Evolutionary conservation across 2,797 vertebrate species (phyloP).

Genomic region (Neopelma chrysocephalum): DNA sequence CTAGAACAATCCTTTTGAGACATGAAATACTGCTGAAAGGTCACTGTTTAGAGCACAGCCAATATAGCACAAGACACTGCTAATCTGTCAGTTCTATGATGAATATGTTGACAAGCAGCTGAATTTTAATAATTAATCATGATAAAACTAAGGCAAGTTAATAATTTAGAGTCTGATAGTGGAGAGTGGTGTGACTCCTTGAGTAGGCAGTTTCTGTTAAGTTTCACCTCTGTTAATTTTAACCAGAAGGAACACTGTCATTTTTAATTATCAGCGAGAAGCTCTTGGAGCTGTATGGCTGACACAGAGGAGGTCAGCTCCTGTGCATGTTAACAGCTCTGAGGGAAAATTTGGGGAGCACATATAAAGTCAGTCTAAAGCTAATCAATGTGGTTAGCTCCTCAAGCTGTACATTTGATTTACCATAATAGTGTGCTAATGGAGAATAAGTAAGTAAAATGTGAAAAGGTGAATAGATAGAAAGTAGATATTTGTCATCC

Average conservation of each 20-base stretch:
- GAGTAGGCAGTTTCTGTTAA: slow-evolving; percentile 51
- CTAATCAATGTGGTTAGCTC: neutral
- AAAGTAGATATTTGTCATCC: neutral
- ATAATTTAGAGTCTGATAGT: slow-evolving; percentile 64
- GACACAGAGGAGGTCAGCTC: slow-evolving; percentile 4
- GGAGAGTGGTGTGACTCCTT: slow-evolving; percentile 47
- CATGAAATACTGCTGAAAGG: slow-evolving; percentile 60
- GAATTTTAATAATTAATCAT: slow-evolving; percentile 77
- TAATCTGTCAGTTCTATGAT: slow-evolving; percentile 55
- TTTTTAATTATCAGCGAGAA: slow-evolving; percentile 40
- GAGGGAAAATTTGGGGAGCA: neutral
- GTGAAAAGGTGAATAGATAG: neutral
- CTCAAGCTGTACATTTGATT: neutral
- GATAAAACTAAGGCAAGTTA: slow-evolving; percentile 67
- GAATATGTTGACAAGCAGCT: slow-evolving; percentile 65
- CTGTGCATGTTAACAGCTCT: neutral
- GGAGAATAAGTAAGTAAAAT: neutral
- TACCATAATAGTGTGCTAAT: neutral
- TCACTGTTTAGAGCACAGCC: slow-evolving; percentile 46
- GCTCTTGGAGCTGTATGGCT: neutral
- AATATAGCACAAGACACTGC: slow-evolving; percentile 33
- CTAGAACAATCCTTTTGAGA: slow-evolving; percentile 44
- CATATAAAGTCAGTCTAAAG: neutral
- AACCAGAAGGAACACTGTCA: slow-evolving; percentile 39
- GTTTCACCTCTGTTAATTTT: slow-evolving; percentile 63